phyloP scores from a whole-genome alignment of 2,888 invertebrate genomes.

The Anodontia alba region DNA sequence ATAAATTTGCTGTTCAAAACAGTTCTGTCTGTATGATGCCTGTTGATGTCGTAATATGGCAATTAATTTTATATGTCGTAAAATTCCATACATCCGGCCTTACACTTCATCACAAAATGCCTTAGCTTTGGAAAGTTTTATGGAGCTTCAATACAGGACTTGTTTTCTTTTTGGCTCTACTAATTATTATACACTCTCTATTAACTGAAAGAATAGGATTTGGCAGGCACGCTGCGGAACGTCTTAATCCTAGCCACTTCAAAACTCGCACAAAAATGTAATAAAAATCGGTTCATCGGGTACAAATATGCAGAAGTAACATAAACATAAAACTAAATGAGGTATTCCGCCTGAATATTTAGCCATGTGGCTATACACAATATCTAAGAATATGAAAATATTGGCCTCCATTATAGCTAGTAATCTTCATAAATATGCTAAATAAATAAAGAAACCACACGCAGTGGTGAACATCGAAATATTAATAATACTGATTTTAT shows the following conservation, averaged over 20 bases:
- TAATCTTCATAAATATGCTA: slow-evolving; percentile 21
- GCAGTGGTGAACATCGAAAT: neutral
- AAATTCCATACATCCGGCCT: neutral
- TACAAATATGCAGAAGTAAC: slow-evolving; percentile 9
- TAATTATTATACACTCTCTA: neutral
- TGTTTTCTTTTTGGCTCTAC: neutral
- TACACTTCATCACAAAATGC: neutral
- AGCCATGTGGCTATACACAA: slow-evolving; percentile 11
- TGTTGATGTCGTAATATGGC: no score
- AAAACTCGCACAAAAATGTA: slow-evolving; percentile 4
- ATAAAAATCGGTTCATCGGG: slow-evolving; percentile 16
- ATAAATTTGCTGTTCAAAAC: no score
- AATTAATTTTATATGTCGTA: neutral
- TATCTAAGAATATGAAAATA: slow-evolving; percentile 8
- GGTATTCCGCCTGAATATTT: slow-evolving; percentile 5
- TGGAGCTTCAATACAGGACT: neutral
- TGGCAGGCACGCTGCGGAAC: neutral
- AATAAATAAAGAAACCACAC: slow-evolving; percentile 20
- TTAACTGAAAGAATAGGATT: neutral
- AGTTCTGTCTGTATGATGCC: no score
- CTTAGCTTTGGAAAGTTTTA: neutral
- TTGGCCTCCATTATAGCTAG: neutral
- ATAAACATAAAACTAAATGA: slow-evolving; percentile 18
- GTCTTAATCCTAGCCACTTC: slow-evolving; percentile 3
- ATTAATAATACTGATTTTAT: neutral